phyloP scores from a whole-genome alignment of 2,888 invertebrate genomes.

The Unio pictorum region DNA sequence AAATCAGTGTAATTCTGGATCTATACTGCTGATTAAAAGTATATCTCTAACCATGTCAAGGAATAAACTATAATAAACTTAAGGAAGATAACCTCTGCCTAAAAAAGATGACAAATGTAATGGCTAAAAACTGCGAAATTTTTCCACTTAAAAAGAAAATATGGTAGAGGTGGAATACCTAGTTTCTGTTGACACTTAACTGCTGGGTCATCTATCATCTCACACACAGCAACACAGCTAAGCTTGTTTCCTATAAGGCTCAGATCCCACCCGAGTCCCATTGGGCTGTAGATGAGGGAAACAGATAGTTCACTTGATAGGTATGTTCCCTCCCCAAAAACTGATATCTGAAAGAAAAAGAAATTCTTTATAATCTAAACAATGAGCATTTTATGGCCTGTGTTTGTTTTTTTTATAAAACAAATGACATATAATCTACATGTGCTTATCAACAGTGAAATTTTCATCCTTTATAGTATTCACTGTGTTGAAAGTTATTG shows the following conservation, averaged over 20 bases:
- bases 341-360: slow-evolving; percentile 74
- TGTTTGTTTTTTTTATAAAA: background rate
- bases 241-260: slow-evolving; percentile 84
- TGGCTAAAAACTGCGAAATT: no score
- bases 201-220: slow-evolving; percentile 81
- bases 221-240: slow-evolving; percentile 85
- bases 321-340: slow-evolving; percentile 83
- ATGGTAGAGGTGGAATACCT: no score
- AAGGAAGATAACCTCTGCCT: no score
- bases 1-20: no score
- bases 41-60: no score
- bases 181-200: slow-evolving; percentile 71
- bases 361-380: background rate
- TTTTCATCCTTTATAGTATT: no score
- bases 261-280: slow-evolving; percentile 82
- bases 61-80: no score
- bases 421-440: background rate
- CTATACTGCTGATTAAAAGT: no score
- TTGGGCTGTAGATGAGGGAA: slow-evolving; percentile 82
- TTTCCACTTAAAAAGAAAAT: no score
- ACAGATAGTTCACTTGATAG: slow-evolving; percentile 83
- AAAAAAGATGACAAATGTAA: no score
- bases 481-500: no score
- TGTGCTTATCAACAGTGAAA: background rate
- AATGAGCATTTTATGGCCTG: background rate